These are phyloP conservation scores for Hirtodrosophila histrioides DNA, from an alignment of 2,888 invertebrate species.

Conservation along the genomic window DNA sequence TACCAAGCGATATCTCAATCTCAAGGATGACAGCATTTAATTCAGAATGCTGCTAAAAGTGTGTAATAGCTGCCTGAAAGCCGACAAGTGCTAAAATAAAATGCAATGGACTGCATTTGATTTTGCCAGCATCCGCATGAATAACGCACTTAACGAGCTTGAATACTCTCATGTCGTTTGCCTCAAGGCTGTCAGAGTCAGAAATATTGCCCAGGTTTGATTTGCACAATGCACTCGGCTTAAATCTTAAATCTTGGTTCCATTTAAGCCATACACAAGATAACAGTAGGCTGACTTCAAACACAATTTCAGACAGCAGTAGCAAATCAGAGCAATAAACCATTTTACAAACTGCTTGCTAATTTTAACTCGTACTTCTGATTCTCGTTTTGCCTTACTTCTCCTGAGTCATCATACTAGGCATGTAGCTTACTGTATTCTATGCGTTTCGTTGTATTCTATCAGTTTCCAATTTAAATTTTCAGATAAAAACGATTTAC, in stretches of 20 bases:
- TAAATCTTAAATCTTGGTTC: too few relatives aligned
- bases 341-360: background rate
- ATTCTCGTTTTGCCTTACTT: background rate
- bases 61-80: constrained; percentile 54
- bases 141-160: constrained; percentile 24
- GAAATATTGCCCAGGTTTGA: too few relatives aligned
- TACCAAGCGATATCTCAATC: constrained; percentile 28
- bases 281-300: too few relatives aligned
- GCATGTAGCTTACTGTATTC: too few relatives aligned
- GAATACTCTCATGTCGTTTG: background rate
- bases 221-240: too few relatives aligned
- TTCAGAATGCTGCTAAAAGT: constrained; percentile 47
- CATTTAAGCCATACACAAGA: too few relatives aligned
- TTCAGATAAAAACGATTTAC: too few relatives aligned
- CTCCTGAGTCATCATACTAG: background rate
- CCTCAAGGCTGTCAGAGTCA: too few relatives aligned
- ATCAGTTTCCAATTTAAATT: too few relatives aligned
- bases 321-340: too few relatives aligned
- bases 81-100: constrained; percentile 25
- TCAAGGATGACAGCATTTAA: constrained; percentile 38
- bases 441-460: too few relatives aligned
- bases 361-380: background rate
- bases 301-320: too few relatives aligned
- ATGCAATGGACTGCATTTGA: constrained; percentile 35
- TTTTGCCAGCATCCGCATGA: constrained; percentile 24